Evolutionary conservation across 1,140 invertebrate species (phyloP).

Genomic region (Callitettix versicolor): DNA sequence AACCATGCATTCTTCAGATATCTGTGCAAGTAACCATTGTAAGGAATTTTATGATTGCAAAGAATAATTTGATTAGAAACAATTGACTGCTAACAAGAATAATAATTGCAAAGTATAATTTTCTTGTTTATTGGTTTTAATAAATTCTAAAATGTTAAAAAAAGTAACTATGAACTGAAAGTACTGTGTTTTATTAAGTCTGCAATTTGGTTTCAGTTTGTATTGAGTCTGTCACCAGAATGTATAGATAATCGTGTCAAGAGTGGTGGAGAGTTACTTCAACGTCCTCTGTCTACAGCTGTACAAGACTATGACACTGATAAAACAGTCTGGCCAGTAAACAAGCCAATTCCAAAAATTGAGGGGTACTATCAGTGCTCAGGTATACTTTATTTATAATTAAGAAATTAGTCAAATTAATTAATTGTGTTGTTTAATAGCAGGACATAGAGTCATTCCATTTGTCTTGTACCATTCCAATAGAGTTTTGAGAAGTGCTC

Average conservation of each 20-base stretch:
- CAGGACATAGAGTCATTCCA: too few relatives aligned
- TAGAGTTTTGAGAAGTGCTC: too few relatives aligned
- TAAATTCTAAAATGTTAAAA: background rate
- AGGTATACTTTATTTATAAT: conserved; percentile 28
- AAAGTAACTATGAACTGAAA: background rate
- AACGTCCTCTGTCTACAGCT: conserved; percentile 55
- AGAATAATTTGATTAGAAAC: background rate
- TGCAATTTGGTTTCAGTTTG: conserved; percentile 16
- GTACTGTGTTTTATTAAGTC: background rate
- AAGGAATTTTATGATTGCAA: background rate
- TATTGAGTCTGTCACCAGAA: conserved; percentile 14
- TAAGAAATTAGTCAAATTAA: background rate
- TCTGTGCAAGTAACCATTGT: background rate
- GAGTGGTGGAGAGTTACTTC: conserved; percentile 18
- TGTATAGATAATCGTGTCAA: background rate
- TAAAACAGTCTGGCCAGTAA: conserved; percentile 62
- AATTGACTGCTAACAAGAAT: background rate
- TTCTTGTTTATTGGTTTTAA: too few relatives aligned
- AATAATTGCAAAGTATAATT: background rate
- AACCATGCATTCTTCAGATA: background rate
- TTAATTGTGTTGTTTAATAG: background rate
- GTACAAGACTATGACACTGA: conserved; percentile 61
- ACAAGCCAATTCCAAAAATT: conserved; percentile 62
- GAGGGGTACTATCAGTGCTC: conserved; percentile 63
- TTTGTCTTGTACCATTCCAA: too few relatives aligned